Evolutionary conservation across 2,797 vertebrate genomes (phyloP), one percentile per base, ranked within the genome.

Genomic region (Anabas testudineus): DNA sequence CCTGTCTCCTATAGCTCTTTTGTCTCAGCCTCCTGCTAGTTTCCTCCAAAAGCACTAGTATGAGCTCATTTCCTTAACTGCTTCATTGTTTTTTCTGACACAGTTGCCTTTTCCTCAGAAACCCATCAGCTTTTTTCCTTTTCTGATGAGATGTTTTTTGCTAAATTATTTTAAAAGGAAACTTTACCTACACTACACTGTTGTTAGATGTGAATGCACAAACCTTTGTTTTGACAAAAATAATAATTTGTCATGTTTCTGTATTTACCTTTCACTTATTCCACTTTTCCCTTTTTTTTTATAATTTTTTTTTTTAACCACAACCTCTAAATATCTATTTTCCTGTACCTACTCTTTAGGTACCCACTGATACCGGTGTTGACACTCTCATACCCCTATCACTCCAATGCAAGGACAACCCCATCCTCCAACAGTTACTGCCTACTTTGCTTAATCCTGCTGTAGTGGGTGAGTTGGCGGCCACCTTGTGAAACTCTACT

Each of bases 391-490:
- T 93, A 73, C 92, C 91, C 8, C 83, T 93, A 3, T 80, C 88
- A 64, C 89, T 93, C 18, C 92, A 93, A 86, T 92, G 91, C 85
- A 93, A 94, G 80, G 92, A 94, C 82, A 93, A 92, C 72, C 75
- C 92, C 54, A 80, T 95, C 65, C 88, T 93, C 53, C 93, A 94
- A 30, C 93, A 93, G 34, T 86, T 96, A 66, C 91, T 96, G 70
- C 94, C 91, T 75, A 94, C 94, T 74, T 87, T 96, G 90, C 93
- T 96, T 71, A 94, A 95, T 68, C 86, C 94, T 71, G 88, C 92
- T 19, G 83, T 96, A 59, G 88, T 96, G 89, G 95, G 95, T 96
- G 76, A 94, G 94, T 78, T 46, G 4, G 3, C 57, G 19, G 12
- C 15, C 0, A 36, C 14, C 7, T 21, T 59, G 4, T 39, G 10